Conservation (phyloP, 1,140 invertebrate species). For the Zaprionus vittiger region DNA sequence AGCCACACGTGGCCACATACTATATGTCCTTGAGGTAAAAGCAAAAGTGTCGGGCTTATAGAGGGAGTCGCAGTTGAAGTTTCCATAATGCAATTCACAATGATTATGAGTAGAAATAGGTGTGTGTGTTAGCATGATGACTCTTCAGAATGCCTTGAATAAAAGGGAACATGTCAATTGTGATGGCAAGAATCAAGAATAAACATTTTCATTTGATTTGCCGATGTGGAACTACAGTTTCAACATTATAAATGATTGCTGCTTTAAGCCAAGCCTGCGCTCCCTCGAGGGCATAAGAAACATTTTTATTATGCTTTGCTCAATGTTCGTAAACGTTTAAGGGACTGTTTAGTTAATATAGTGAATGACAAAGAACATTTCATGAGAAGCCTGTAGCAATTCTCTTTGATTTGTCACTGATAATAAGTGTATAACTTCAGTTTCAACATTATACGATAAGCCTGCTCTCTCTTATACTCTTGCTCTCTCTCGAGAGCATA, state of each 20-base stretch:
- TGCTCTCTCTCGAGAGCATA: no score
- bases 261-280: neutral
- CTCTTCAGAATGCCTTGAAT: neutral
- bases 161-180: slow-evolving; percentile 1
- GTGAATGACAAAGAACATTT: no score
- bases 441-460: no score
- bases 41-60: slow-evolving; percentile 34
- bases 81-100: slow-evolving; percentile 39
- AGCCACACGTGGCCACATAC: slow-evolving; percentile 51
- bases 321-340: neutral
- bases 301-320: neutral
- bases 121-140: slow-evolving; percentile 16
- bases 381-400: no score
- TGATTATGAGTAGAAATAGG: slow-evolving; percentile 26
- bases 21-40: slow-evolving; percentile 53
- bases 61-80: no score
- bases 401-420: no score
- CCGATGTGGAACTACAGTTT: neutral
- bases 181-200: neutral
- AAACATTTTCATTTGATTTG: slow-evolving; percentile 5
- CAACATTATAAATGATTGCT: neutral
- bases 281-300: neutral
- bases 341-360: neutral
- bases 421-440: no score
- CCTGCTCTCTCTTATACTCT: no score